Evolutionary conservation across 2,888 invertebrate species (phyloP), one percentile per base, ranked within the genome.

Genomic region (Drosophila phalerata): DNA sequence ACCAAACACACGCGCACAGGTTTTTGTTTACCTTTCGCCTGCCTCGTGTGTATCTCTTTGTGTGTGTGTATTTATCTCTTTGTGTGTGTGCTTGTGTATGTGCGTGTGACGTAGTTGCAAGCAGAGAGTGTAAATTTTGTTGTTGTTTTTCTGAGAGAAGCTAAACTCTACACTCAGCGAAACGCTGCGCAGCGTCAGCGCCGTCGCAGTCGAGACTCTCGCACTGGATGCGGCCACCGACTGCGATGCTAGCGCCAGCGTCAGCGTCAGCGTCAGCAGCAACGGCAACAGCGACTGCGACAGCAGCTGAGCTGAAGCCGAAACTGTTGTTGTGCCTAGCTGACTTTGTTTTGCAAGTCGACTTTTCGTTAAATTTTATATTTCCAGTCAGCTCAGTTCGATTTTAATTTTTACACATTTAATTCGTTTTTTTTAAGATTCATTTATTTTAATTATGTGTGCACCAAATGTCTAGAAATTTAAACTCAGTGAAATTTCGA

Each of bases 21-120:
- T 84, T 79, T 81, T 86, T 86, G 81, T 88, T 89, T 90, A 79
- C 81, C 85, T 82, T 86, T 84, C 78, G 78, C 71, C 61, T 67
- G 63, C 64, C 61, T 74, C 70, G 64, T 53, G 63, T 63, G 68
- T 66, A 64, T 42, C 40, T 49, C 40, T 25, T 38, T 38, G 15
- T 34, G 30, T 45, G 25, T 25, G 42, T 28, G 52, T 32, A 17
- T 19, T n/a, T 61, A 15, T 34, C 11, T 40, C 11, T 40, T 3
- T 52, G 25, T 53, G 53, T 62, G 65, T 55, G 53, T 32, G 25
- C 42, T n/a, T 34, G 32, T 57, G 45, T 56, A 8, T n/a, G 49
- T 55, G 38, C 37, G 55, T 48, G 48, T 69, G 67, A 69, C 70
- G 79, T 81, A 69, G 64, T 66, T 72, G 63, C n/a, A 65, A 53